A percentile compares a stretch with the other conserved stretches of the same genome.
These are phyloP conservation scores for Planococcus citri DNA, from an alignment of 1,140 invertebrate species.

Conservation along the genomic window DNA sequence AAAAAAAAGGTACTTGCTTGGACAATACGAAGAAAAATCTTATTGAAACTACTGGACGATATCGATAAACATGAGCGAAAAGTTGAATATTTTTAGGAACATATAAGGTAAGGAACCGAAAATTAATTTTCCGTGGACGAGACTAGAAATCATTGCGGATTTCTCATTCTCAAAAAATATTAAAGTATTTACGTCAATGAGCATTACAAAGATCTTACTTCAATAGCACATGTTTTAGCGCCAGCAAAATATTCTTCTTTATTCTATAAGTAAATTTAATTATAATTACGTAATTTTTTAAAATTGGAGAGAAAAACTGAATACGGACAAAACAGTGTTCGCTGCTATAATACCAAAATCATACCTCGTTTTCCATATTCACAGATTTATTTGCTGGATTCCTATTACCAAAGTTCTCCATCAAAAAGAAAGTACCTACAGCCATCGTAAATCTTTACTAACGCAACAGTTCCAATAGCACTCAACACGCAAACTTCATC, in stretches of 20 bases:
- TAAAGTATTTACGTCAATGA: too few relatives aligned
- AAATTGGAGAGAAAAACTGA: too few relatives aligned
- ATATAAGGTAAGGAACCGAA: constrained; percentile 24
- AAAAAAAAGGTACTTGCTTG: too few relatives aligned
- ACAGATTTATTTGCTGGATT: background rate
- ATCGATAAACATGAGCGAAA: constrained; percentile 73
- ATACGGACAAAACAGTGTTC: too few relatives aligned
- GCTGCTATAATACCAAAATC: too few relatives aligned
- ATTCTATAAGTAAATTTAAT: background rate
- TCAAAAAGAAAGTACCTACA: background rate
- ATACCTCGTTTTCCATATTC: too few relatives aligned
- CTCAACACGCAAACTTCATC: constrained; percentile 92
- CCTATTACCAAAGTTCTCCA: background rate
- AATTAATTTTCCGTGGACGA: constrained; percentile 56
- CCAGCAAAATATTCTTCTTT: constrained; percentile 52
- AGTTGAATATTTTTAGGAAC: constrained; percentile 57
- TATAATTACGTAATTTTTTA: too few relatives aligned
- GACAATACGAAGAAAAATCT: constrained; percentile 51
- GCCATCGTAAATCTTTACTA: constrained; percentile 19
- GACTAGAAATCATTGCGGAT: constrained; percentile 63
- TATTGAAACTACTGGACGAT: constrained; percentile 41
- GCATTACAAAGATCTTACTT: constrained; percentile 37
- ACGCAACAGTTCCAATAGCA: constrained; percentile 82
- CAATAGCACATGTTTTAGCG: constrained; percentile 67
- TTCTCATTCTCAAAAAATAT: background rate